These are phyloP conservation scores for Hemithea aestivaria DNA, from an alignment of 2,888 invertebrate species.

Conservation along the genomic window DNA sequence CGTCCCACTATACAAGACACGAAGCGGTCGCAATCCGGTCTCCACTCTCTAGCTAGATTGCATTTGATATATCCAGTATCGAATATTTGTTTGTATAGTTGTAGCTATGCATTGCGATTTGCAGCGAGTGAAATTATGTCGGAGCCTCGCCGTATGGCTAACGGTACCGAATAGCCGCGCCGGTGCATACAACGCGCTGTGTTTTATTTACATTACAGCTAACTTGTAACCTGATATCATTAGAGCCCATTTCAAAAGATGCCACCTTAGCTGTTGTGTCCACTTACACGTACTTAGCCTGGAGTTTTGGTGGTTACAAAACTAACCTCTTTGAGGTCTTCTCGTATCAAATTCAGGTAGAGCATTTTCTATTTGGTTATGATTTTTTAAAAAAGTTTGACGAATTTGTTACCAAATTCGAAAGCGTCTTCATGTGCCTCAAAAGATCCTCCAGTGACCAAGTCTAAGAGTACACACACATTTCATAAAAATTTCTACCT, in stretches of 20 bases:
- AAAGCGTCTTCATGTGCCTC: too few species aligned
- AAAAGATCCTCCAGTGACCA: too few species aligned
- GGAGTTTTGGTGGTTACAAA: too few species aligned
- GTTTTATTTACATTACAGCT: conserved; percentile 55
- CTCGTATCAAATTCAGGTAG: too few species aligned
- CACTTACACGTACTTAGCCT: conserved; percentile 11
- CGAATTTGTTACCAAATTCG: too few species aligned
- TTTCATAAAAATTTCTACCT: too few species aligned
- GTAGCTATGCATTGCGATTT: conserved; percentile 41
- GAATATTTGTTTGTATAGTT: conserved; percentile 18
- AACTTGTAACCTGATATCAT: conserved; percentile 44
- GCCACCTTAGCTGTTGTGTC: conserved; percentile 21
- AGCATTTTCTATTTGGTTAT: too few species aligned
- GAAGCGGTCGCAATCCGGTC: conserved; percentile 11
- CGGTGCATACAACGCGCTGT: conserved; percentile 46
- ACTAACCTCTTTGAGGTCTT: too few species aligned
- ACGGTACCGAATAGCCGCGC: conserved; percentile 56
- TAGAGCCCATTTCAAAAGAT: conserved; percentile 21
- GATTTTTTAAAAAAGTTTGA: too few species aligned
- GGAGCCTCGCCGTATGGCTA: conserved; percentile 51
- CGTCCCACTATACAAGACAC: conserved; percentile 9
- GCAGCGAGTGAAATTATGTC: conserved; percentile 52
- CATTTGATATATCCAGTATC: conserved; percentile 15
- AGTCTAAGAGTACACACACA: too few species aligned
- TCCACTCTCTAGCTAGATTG: conserved; percentile 17